Base-by-base conservation (phyloP, 1,140 invertebrate species). In the Diabrotica virgifera region DNA sequence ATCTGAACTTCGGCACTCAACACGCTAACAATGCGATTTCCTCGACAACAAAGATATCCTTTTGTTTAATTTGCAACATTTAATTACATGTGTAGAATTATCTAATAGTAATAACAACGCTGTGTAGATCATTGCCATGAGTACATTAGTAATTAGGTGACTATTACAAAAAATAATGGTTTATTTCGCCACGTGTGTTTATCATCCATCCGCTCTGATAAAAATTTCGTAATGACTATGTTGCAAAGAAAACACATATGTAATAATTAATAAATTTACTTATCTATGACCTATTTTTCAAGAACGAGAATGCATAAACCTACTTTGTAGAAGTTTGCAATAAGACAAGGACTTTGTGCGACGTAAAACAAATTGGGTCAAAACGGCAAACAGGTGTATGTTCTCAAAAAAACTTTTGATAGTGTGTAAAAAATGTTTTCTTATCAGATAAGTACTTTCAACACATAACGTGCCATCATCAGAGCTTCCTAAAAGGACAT, bases 181-280 rank as follows among this genome's bases (percentile, higher is more conserved):
- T n/a, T 46, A 5, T 46, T 46, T 10, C 40, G n/a, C 40, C 40
- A 46, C 40, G 40, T 46, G 40, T 46, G 40, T 46, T 46, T 46
- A 46, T 46, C 40, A 46, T 46, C 40, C 40, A 46, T 46, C 40
- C 40, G 40, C n/a, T 46, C 40, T 46, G 40, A 46, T 46, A 46
- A 46, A 46, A 46, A 46, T 46, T 46, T 46, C 40, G 40, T 46
- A 46, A 46, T 46, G 40, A 46, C 4, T 46, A 46, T 46, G 40
- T 46, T 46, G 40, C 40, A 46, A 46, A 46, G 8, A 46, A 46
- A 46, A 46, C n/a, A 46, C 4, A 46, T 46, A 46, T 46, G 40
- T 46, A 46, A 46, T 46, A 46, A 46, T 46, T 46, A 46, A 46
- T 46, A 46, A 46, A 46, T 46, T 46, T 5, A n/a, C 40, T 46